Conservation (phyloP, 1,140 invertebrate species). For the Amyelois transitella region DNA sequence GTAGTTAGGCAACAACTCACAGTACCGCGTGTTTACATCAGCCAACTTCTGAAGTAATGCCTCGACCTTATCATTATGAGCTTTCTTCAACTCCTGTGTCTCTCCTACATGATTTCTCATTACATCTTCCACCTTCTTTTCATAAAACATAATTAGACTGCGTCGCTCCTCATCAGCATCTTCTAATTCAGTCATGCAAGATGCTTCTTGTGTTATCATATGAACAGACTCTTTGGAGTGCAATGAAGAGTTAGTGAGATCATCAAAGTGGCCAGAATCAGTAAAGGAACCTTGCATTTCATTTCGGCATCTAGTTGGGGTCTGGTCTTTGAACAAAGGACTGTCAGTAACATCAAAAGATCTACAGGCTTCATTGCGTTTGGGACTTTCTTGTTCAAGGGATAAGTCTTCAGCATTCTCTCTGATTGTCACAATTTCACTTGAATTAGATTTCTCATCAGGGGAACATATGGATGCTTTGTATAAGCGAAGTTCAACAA, state of each 20-base stretch:
- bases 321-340: constrained; percentile 57
- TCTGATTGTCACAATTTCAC: constrained; percentile 82
- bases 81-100: constrained; percentile 81
- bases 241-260: constrained; percentile 81
- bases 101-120: constrained; percentile 81
- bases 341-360: constrained; percentile 61
- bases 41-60: constrained; percentile 84
- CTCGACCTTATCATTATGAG: constrained; percentile 87
- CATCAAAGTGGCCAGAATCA: constrained; percentile 91
- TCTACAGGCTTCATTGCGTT: constrained; percentile 48
- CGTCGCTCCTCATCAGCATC: constrained; percentile 78
- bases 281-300: constrained; percentile 83
- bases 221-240: constrained; percentile 83
- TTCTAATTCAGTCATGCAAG: constrained; percentile 67
- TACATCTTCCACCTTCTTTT: constrained; percentile 82
- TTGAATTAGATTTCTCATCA: constrained; percentile 82
- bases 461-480: constrained; percentile 85
- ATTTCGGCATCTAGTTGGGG: constrained; percentile 54
- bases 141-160: constrained; percentile 81
- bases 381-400: constrained; percentile 68
- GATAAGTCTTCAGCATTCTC: constrained; percentile 77
- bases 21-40: constrained; percentile 85
- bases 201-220: constrained; percentile 74
- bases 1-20: constrained; percentile 80
- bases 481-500: constrained; percentile 85